Evolutionary conservation across 2,888 invertebrate species (phyloP).

Genomic region (Saturnia japonica): DNA sequence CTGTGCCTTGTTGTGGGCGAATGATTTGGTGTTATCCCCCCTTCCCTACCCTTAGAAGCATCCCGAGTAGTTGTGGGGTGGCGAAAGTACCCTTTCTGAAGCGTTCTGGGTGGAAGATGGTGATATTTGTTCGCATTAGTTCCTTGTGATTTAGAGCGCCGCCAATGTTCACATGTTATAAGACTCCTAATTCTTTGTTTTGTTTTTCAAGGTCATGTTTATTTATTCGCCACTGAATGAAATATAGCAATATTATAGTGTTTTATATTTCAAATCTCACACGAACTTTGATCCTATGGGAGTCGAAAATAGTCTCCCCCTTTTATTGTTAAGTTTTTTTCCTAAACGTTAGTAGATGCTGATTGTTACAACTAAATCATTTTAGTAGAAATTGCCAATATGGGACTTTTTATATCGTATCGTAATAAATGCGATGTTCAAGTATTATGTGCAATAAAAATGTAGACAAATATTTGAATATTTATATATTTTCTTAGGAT

Average conservation of each 20-base stretch:
- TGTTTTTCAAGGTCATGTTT: neutral
- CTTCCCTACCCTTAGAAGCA: conserved; percentile 23
- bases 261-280: conserved; percentile 12
- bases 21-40: conserved; percentile 16
- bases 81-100: neutral
- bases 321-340: conserved; percentile 12
- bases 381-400: conserved; percentile 61
- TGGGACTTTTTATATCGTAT: conserved; percentile 41
- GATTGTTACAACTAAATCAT: conserved; percentile 48
- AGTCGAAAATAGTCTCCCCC: neutral
- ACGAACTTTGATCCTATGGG: neutral
- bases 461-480: conserved; percentile 54
- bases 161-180: conserved; percentile 21
- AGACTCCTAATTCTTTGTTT: conserved; percentile 16
- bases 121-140: conserved; percentile 10
- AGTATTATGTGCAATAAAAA: conserved; percentile 54
- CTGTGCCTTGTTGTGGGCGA: conserved; percentile 71
- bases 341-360: conserved; percentile 14
- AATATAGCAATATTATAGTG: conserved; percentile 1
- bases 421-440: conserved; percentile 37
- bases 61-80: neutral
- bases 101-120: neutral
- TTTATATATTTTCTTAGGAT: conserved; percentile 65
- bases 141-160: conserved; percentile 19
- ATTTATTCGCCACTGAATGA: neutral